Evolutionary conservation across 2,888 invertebrate genomes (phyloP), one percentile per base, ranked within the genome.

Genomic region (Pterostichus niger): DNA sequence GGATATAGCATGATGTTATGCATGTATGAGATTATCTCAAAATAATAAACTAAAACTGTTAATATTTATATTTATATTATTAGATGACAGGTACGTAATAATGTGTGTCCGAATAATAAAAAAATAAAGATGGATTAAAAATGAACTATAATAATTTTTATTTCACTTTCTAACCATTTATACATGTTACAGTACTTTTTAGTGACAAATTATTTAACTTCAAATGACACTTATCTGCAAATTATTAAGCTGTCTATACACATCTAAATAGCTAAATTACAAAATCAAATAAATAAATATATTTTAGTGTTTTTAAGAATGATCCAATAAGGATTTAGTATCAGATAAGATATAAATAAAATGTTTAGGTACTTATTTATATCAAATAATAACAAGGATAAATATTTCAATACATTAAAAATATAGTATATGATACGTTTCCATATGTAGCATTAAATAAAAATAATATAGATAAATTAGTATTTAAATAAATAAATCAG

Each of bases 111-210:
- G n/a, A n/a, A n/a, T n/a, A n/a, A 24, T 24, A 24, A 24, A 24
- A 24, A 3, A 24, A 24, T 24, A 24, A 24, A 24, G 24, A 24
- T 56, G 54, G 17, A 13, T 82, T 82, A 82, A 54, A 82, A 82
- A 82, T 82, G 82, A 73, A 82, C 82, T 82, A 82, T 82, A 54
- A 75, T 82, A 40, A 68, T 80, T 80, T 80, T 82, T 82, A 82
- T 82, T 79, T 52, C 64, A 44, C 40, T 79, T 82, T 82, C 82
- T 82, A 82, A 75, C 71, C 82, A 82, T 82, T 73, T 82, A 82
- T 56, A 82, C 73, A 54, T 82, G 52, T 54, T 73, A 73, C 59
- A 68, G 35, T 73, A 56, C 54, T 54, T 82, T 82, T 82, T 44
- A 73, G 73, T 82, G 82, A 82, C 73, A 82, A 82, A 56, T 73